Conservation (phyloP, 2,797 vertebrate species). For the Anas flavirostris region DNA sequence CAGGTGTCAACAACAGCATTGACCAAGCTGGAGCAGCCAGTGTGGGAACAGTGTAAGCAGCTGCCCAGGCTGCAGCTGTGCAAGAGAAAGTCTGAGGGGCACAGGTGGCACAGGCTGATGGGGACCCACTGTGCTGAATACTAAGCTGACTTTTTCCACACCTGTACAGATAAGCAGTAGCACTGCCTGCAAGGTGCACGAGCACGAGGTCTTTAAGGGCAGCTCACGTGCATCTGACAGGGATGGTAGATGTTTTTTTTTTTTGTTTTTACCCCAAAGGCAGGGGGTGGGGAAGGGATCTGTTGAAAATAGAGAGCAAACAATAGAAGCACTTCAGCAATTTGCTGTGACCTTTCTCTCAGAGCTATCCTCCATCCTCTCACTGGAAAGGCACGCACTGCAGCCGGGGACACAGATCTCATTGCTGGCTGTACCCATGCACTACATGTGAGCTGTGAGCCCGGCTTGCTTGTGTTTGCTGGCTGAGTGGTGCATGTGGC, state of each 20-base stretch:
- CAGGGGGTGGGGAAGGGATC: not conserved
- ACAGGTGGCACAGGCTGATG: not conserved
- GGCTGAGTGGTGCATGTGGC: accelerated
- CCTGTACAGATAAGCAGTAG: not conserved
- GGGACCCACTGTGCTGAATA: not conserved
- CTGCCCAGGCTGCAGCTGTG: not conserved
- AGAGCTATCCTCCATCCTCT: not conserved
- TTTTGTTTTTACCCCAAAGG: not conserved
- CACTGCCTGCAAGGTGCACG: not conserved
- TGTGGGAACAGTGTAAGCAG: not conserved
- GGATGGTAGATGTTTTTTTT: not conserved
- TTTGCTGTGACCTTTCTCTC: not conserved
- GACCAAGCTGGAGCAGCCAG: not conserved
- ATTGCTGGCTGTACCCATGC: accelerated
- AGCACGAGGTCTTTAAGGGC: not conserved
- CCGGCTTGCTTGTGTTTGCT: not conserved
- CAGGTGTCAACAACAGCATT: accelerated
- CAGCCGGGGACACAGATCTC: not conserved
- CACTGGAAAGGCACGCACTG: not conserved
- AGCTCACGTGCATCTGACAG: not conserved
- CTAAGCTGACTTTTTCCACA: accelerated
- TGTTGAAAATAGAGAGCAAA: slow-evolving; percentile 1
- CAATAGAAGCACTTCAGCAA: not conserved
- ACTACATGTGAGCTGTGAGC: accelerated
- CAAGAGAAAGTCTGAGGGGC: not conserved